Evolutionary conservation across 2,888 invertebrate species (phyloP).

Genomic region (Poecilobothrus nobilitatus): DNA sequence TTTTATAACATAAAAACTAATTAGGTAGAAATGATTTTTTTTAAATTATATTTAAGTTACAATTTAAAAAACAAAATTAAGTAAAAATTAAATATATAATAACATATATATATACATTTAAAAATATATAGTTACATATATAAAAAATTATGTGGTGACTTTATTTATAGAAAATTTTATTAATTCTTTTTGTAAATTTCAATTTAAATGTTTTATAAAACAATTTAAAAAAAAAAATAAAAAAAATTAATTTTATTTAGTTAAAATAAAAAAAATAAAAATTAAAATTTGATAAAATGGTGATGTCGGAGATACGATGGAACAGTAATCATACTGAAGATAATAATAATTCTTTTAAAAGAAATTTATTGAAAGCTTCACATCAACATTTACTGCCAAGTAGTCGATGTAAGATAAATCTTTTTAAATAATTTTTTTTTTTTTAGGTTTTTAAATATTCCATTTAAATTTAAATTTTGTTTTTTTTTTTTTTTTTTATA

Average conservation of each 20-base stretch:
- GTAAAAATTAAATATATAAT: too few species aligned
- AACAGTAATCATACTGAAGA: slow-evolving; percentile 40
- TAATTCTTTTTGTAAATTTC: too few species aligned
- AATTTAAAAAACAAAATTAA: too few species aligned
- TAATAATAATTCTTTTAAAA: slow-evolving; percentile 42
- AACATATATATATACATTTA: too few species aligned
- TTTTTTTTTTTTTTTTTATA: too few species aligned
- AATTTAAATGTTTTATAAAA: too few species aligned
- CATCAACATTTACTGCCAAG: slow-evolving; percentile 34
- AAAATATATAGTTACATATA: too few species aligned
- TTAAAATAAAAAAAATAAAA: slow-evolving; percentile 3
- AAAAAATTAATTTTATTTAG: slow-evolving; percentile 12
- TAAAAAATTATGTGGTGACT: too few species aligned
- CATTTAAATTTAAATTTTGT: too few species aligned
- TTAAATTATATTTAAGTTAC: too few species aligned
- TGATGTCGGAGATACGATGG: slow-evolving; percentile 45
- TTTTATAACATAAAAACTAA: not conserved
- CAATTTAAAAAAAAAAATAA: slow-evolving; percentile 8
- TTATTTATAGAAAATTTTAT: too few species aligned
- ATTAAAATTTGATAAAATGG: slow-evolving; percentile 35
- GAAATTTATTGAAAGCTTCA: slow-evolving; percentile 38
- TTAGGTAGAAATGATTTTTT: not conserved
- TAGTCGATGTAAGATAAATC: slow-evolving; percentile 38
- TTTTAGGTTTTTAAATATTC: not conserved
- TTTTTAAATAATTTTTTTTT: too few species aligned